Evolutionary conservation across 37 sponge, comb jelly and placozoan species (phyloP), one percentile per base, ranked within the genome.

Genomic region (Eunapius fragilis): DNA sequence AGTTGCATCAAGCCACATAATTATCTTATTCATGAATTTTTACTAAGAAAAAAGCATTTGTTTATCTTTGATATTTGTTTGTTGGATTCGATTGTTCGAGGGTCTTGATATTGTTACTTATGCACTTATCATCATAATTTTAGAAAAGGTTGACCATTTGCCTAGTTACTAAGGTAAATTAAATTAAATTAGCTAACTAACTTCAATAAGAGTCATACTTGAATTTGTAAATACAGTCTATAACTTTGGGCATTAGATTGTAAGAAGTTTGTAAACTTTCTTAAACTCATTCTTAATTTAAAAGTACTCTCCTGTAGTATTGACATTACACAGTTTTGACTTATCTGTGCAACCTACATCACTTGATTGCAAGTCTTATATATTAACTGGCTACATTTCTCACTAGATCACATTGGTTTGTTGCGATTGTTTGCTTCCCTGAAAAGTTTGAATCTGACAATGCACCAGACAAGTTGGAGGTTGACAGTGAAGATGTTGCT

Each of bases 351-450:
- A 58, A 58, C 58, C 58, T 58, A 58, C 58, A 58, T 58, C 58
- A 58, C 58, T 58, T 58, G 58, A 58, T 58, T 58, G 58, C 58
- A 58, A 58, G 58, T 58, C 58, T 58, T 58, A 58, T 58, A 58
- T 58, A 41, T 58, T 58, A 58, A 58, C 58, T 58, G 58, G 58
- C 58, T 58, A 58, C 58, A 58, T 58, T 41, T 58, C 58, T 58
- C 58, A 58, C 58, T 58, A 90, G 91, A 28, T 47, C 94, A 35
- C 97, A 96, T 75, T 96, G 97, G 97, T 91, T 86, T 37, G 79
- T 96, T 2, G 94, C 92, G 28, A 67, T 96, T 50, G 82, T 96
- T 71, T 96, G 92, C 72, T 75, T 85, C 74, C 92, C 94, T 47
- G 88, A 91, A 37, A 58, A 81, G 71, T 92, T 76, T 72, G 86